These are phyloP conservation scores for Pocillopora damicornis DNA, from an alignment of 64 coral and sea anemone species.

Conservation along the genomic window DNA sequence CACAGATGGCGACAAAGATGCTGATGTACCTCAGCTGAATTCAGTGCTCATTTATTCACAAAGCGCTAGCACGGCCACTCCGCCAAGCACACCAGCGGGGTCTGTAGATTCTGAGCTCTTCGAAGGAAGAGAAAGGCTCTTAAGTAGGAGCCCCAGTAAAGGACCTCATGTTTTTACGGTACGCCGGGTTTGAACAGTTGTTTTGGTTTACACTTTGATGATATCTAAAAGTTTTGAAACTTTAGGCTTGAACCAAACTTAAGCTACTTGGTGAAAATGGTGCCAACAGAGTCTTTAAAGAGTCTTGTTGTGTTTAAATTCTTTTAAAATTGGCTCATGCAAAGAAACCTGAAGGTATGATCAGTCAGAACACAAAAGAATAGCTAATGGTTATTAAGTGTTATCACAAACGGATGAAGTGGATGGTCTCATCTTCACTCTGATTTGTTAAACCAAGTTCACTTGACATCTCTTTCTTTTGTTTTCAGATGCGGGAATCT, in stretches of 20 bases:
- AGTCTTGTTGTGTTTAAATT: too few relatives aligned
- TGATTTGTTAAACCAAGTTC: background rate
- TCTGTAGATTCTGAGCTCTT: slow-evolving; percentile 24
- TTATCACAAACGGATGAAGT: too few relatives aligned
- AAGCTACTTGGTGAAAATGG: too few relatives aligned
- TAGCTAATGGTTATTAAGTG: too few relatives aligned
- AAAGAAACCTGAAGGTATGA: too few relatives aligned
- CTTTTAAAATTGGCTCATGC: too few relatives aligned
- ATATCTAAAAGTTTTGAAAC: background rate
- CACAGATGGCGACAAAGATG: background rate
- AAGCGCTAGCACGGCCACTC: background rate
- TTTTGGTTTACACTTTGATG: too few relatives aligned
- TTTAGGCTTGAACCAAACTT: background rate
- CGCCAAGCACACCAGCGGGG: slow-evolving; percentile 1
- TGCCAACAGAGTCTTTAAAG: too few relatives aligned
- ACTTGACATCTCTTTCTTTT: background rate
- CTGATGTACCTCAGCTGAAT: background rate
- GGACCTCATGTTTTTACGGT: slow-evolving; percentile 51
- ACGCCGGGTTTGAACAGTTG: background rate
- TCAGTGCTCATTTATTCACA: slow-evolving; percentile 19
- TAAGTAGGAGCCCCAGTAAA: slow-evolving; percentile 49
- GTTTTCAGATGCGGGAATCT: slow-evolving; percentile 20
- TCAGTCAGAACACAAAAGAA: too few relatives aligned
- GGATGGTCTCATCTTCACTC: too few relatives aligned
- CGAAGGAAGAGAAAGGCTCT: slow-evolving; percentile 31